phyloP scores from a whole-genome alignment of 1,140 invertebrate genomes.

The Zelostemma sp. region DNA sequence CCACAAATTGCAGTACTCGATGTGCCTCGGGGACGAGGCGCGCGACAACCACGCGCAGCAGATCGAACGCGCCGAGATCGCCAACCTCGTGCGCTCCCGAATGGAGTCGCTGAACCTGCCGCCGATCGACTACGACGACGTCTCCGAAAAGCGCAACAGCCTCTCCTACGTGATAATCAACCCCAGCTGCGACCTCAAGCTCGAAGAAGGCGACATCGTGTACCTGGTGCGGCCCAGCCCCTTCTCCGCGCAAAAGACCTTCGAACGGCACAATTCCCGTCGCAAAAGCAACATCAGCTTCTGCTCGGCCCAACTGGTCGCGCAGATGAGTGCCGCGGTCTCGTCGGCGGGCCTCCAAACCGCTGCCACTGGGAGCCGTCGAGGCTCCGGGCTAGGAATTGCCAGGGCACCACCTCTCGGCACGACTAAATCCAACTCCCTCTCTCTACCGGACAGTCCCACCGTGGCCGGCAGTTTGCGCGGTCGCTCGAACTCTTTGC shows the following conservation, averaged over 20 bases:
- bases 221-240: constrained; percentile 91
- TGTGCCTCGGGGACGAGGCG: constrained; percentile 85
- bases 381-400: constrained; percentile 74
- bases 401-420: constrained; percentile 81
- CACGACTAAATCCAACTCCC: constrained; percentile 88
- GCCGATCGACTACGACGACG: constrained; percentile 91
- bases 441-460: constrained; percentile 88
- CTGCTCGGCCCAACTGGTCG: constrained; percentile 79
- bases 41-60: constrained; percentile 88
- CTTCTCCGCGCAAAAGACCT: constrained; percentile 93
- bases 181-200: constrained; percentile 95
- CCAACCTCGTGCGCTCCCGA: constrained; percentile 91
- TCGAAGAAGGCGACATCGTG: constrained; percentile 97
- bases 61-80: constrained; percentile 95
- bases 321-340: constrained; percentile 75
- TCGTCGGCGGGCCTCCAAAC: constrained; percentile 63
- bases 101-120: constrained; percentile 95
- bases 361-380: constrained; percentile 72
- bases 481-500: constrained; percentile 86
- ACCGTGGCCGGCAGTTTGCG: constrained; percentile 81
- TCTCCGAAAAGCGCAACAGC: constrained; percentile 90
- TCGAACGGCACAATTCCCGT: constrained; percentile 89
- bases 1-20: constrained; percentile 77
- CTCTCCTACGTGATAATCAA: constrained; percentile 99
- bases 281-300: constrained; percentile 93